These are phyloP conservation scores for Notodonta dromedarius DNA, from an alignment of 2,888 invertebrate species.

Conservation along the genomic window DNA sequence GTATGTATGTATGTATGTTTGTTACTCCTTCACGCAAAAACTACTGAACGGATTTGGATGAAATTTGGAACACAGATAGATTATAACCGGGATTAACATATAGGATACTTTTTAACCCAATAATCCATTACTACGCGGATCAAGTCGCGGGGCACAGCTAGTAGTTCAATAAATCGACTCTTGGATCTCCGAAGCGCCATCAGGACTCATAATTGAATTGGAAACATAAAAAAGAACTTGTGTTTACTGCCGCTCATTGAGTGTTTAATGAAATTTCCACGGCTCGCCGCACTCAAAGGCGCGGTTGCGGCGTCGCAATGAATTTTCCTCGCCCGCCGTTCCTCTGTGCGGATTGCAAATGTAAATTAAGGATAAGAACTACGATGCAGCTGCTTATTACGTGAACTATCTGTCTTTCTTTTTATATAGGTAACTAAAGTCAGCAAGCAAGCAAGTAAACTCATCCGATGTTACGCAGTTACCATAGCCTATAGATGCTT, in stretches of 20 bases:
- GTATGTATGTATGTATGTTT: no score
- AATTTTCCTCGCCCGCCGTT: background rate
- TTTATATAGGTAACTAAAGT: no score
- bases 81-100: no score
- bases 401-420: background rate
- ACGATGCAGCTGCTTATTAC: background rate
- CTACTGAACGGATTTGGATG: no score
- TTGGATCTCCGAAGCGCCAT: background rate
- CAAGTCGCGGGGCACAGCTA: no score
- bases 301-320: background rate
- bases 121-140: no score
- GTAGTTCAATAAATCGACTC: background rate
- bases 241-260: background rate
- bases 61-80: no score
- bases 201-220: background rate
- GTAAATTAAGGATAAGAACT: background rate
- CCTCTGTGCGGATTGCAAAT: background rate
- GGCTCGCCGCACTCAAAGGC: background rate
- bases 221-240: background rate
- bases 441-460: no score
- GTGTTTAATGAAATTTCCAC: slow-evolving; percentile 3
- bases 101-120: no score
- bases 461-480: no score
- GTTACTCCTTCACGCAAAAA: no score
- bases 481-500: no score